Evolutionary conservation across 2,113 vertebrate species (phyloP).

Genomic region (Mesoclemmys tuberculata): DNA sequence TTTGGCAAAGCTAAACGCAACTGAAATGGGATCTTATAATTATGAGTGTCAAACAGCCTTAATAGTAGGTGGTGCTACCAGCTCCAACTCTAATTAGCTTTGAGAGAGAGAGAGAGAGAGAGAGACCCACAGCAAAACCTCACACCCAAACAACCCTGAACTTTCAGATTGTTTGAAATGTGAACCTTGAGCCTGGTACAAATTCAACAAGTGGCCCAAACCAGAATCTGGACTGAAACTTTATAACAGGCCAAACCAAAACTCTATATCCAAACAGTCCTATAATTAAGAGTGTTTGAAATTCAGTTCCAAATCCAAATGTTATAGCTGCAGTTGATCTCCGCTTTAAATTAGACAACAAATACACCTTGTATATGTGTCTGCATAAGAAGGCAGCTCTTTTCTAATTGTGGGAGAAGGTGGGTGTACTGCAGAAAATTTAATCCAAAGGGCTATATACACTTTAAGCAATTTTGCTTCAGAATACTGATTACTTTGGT

Average conservation of each 20-base stretch:
- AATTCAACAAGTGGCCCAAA: not conserved
- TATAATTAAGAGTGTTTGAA: constrained; percentile 47
- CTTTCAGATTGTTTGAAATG: not conserved
- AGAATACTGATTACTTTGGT: constrained; percentile 69
- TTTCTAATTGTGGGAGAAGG: not conserved
- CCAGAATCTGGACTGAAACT: not conserved
- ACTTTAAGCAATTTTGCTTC: constrained; percentile 48
- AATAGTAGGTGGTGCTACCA: fast-evolving
- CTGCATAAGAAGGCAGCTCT: not conserved
- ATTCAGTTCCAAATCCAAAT: constrained; percentile 11
- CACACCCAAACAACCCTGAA: not conserved
- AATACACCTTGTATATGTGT: not conserved
- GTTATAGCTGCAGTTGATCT: not conserved
- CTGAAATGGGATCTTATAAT: not conserved
- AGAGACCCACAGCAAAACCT: not conserved
- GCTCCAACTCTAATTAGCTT: fast-evolving
- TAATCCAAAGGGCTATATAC: constrained; percentile 28
- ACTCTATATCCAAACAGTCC: not conserved
- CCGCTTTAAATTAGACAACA: constrained; percentile 42
- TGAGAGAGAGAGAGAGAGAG: not conserved
- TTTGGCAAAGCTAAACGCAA: not conserved
- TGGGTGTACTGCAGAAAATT: not conserved
- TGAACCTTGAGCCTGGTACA: not conserved
- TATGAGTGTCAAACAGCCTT: not conserved
- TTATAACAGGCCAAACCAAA: not conserved